Conservation (phyloP, 2,797 vertebrate genomes). For the Prunella strophiata region DNA sequence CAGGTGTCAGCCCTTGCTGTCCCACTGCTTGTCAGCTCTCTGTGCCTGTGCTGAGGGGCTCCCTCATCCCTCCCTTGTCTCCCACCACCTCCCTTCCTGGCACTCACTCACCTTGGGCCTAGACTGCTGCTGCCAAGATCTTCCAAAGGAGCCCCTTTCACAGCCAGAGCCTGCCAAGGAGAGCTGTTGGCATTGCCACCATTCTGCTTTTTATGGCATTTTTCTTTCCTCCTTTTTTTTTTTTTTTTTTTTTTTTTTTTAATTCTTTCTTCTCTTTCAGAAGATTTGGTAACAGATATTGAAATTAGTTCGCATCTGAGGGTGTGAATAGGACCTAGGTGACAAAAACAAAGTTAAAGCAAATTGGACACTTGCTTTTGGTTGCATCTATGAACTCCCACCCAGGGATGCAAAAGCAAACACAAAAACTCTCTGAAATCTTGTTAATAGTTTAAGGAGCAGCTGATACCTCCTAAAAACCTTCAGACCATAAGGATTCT, state of each 20-base stretch:
- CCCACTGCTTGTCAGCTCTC: neutral
- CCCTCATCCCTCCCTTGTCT: neutral
- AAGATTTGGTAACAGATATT: neutral
- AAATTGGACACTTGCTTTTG: neutral
- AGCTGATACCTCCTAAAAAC: conserved; percentile 11
- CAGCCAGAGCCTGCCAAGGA: neutral
- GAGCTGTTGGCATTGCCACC: neutral
- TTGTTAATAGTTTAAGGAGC: neutral
- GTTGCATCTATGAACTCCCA: neutral
- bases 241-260: no score
- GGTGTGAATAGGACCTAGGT: neutral
- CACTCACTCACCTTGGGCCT: rapidly evolving
- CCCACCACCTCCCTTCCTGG: rapidly evolving
- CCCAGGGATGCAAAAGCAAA: neutral
- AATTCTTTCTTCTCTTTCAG: neutral
- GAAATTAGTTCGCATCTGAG: neutral
- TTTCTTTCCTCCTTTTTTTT: neutral
- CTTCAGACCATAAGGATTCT: neutral
- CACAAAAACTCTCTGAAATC: neutral
- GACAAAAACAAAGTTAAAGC: neutral
- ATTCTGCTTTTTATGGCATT: neutral
- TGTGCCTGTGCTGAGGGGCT: rapidly evolving
- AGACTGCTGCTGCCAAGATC: neutral
- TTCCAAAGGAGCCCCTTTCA: neutral
- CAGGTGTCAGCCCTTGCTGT: neutral